Conservation (phyloP, 2,113 vertebrate genomes). For the Gymnobelideus leadbeateri region DNA sequence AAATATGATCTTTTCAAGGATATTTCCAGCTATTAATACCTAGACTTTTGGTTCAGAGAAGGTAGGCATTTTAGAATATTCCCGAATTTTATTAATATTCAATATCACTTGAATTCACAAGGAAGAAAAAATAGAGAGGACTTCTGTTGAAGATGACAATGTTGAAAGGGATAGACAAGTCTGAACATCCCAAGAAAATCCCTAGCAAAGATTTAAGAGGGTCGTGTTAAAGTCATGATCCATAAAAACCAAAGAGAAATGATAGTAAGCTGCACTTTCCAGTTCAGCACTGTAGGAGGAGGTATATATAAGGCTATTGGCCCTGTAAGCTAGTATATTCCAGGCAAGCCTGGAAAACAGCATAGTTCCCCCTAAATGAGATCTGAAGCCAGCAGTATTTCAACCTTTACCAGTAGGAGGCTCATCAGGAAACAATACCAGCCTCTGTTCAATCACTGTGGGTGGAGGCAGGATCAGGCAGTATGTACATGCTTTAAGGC, state of each 20-base stretch:
- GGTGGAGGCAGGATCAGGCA: neutral
- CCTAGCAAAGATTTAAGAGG: neutral
- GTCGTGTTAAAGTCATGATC: neutral
- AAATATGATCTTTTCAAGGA: neutral
- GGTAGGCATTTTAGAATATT: neutral
- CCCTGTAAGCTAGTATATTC: neutral
- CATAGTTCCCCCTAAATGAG: neutral
- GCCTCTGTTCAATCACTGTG: neutral
- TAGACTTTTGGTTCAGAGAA: neutral
- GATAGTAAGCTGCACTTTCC: neutral
- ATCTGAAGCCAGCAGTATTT: neutral
- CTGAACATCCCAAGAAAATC: neutral
- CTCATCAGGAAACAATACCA: neutral
- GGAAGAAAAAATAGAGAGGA: neutral
- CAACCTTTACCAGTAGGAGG: neutral
- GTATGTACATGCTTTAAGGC: neutral
- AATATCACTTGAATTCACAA: neutral
- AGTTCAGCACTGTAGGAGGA: neutral
- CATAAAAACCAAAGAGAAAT: neutral
- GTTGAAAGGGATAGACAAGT: neutral
- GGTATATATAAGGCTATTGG: neutral
- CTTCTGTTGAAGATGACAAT: neutral
- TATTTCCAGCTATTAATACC: neutral
- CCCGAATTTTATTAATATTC: neutral
- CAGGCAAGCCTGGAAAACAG: neutral